Base-by-base conservation (phyloP, 23 tunicate species). In the Pegea sp. region DNA sequence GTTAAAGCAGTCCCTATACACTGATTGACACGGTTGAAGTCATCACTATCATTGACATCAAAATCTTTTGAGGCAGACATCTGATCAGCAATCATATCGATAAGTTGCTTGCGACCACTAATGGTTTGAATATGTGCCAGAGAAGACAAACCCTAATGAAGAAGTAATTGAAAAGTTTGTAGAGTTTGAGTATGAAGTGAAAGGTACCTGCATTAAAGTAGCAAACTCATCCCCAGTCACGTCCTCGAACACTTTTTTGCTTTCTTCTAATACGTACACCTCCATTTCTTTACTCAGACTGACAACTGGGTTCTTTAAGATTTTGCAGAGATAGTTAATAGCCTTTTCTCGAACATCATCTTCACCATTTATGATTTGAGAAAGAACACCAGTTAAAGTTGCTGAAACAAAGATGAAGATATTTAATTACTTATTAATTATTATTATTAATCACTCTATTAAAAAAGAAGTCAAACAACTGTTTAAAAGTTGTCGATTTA, bases 141-240 rank as follows among this genome's bases (percentile, higher is more conserved):
- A 7, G 73, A 53, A 3, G 95, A 74, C 56, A 74, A 42, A 11
- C 63, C 79, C 79, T 72, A 19, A 4, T 28, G 22, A 52, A 21
- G 16, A 38, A 38, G 16, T 38, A 11, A n/a, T n/a, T n/a, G n/a
- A n/a, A n/a, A n/a, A n/a, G n/a, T n/a, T n/a, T n/a, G n/a, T n/a
- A n/a, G n/a, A n/a, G n/a, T n/a, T n/a, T n/a, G n/a, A n/a, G n/a
- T n/a, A n/a, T n/a, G n/a, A n/a, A n/a, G n/a, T n/a, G n/a, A n/a
- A n/a, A 53, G 32, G 28, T 18, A 84, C 95, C 62, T 84, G 63
- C 60, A 84, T 84, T 27, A 84, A n/a, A 11, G 55, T 33, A 29
- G 34, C 61, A 58, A 84, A 84, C 55, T 73, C 86, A 30, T 62
- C 84, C 19, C 95, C 95, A 57, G 84, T 84, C 5, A 74, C 95